These are phyloP conservation scores for Lottia gigantea DNA, from an alignment of 2,888 invertebrate species.

Conservation along the genomic window DNA sequence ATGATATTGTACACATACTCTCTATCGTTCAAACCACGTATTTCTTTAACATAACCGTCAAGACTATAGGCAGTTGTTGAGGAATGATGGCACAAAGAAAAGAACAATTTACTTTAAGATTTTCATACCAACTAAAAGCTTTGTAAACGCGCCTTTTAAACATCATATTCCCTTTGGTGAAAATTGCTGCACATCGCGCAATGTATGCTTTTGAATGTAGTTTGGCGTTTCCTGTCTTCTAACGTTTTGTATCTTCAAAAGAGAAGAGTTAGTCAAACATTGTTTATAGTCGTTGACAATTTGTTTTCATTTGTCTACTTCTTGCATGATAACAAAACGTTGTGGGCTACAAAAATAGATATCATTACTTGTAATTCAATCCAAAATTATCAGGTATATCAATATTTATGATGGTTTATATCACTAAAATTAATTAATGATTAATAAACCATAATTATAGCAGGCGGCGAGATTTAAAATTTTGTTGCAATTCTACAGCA, in stretches of 20 bases:
- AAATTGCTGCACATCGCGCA: constrained; percentile 15
- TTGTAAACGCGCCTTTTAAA: constrained; percentile 13
- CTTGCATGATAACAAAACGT: too few species aligned
- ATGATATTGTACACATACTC: constrained; percentile 5
- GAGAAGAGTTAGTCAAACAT: background rate
- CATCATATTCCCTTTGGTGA: constrained; percentile 14
- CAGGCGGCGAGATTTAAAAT: too few species aligned
- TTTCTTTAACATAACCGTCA: background rate
- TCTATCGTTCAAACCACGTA: constrained; percentile 6
- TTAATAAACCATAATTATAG: too few species aligned
- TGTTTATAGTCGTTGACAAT: too few species aligned
- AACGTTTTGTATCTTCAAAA: constrained; percentile 10
- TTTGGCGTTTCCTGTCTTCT: constrained; percentile 11
- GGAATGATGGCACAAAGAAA: constrained; percentile 6
- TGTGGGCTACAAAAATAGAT: too few species aligned
- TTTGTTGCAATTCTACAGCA: too few species aligned
- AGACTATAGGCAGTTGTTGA: constrained; percentile 9
- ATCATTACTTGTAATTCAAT: too few species aligned
- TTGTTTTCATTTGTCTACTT: too few species aligned
- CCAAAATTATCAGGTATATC: too few species aligned
- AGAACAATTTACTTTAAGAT: constrained; percentile 12
- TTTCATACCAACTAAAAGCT: constrained; percentile 14
- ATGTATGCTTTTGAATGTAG: constrained; percentile 10
- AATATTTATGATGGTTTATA: too few species aligned
- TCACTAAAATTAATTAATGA: too few species aligned